phyloP scores from a whole-genome alignment of 1,140 invertebrate species.

The Eulimnadia texana region DNA sequence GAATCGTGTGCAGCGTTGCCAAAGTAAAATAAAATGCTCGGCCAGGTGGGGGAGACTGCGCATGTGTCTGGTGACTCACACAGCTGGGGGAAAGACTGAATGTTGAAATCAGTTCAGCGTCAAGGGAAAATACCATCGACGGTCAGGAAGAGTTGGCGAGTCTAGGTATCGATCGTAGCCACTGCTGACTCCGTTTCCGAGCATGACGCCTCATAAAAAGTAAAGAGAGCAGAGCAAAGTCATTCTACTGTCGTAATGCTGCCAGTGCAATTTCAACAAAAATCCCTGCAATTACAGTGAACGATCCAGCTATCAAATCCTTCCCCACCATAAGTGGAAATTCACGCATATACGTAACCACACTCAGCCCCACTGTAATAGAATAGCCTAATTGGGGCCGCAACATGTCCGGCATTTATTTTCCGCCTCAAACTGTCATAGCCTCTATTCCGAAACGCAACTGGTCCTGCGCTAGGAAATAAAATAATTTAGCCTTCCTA shows the following conservation, averaged over 20 bases:
- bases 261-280: background rate
- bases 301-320: background rate
- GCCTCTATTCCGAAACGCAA: no score
- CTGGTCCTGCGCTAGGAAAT: no score
- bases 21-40: background rate
- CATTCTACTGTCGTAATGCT: background rate
- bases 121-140: background rate
- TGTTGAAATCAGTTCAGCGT: background rate
- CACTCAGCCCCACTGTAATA: background rate
- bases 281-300: background rate
- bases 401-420: no score
- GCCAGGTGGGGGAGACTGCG: background rate
- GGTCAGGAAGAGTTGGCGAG: background rate
- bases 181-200: background rate
- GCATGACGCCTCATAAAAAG: background rate
- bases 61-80: background rate
- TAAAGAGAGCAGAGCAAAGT: background rate
- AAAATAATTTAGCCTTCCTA: no score
- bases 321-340: background rate
- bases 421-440: no score
- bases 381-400: background rate
- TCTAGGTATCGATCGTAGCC: slow-evolving; percentile 3
- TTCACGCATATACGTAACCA: background rate
- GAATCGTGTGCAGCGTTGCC: background rate
- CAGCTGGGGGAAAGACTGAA: background rate